Evolutionary conservation across 1,140 invertebrate genomes (phyloP).

Genomic region (Portunus trituberculatus): DNA sequence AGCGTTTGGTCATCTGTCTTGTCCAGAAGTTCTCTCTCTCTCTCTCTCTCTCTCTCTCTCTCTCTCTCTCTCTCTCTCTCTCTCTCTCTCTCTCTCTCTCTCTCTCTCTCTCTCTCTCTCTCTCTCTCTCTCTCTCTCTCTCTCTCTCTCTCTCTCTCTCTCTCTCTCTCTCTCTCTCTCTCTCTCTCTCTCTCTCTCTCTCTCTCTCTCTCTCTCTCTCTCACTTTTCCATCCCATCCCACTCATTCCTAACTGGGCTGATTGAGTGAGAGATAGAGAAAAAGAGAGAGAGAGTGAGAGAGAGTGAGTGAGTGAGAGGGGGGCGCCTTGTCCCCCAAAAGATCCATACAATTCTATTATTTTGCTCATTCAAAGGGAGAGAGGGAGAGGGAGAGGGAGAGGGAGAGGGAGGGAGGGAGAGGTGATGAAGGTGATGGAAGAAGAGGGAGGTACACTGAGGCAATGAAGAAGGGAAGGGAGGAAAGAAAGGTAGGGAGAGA

Average conservation of each 20-base stretch:
- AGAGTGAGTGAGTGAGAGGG: slow-evolving; percentile 11
- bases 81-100: not conserved
- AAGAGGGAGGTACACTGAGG: not conserved
- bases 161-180: not conserved
- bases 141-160: slow-evolving; percentile 39
- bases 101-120: not conserved
- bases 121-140: slow-evolving; percentile 11
- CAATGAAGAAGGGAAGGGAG: not conserved
- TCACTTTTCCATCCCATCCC: not conserved
- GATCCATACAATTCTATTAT: not conserved
- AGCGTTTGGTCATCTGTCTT: too few species aligned
- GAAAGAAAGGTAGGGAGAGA: not conserved
- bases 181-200: not conserved
- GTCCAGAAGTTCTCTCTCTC: slow-evolving; percentile 30
- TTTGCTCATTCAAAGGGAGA: slow-evolving; percentile 16
- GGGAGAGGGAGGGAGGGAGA: not conserved
- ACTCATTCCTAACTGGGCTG: not conserved
- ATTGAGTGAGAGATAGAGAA: slow-evolving; percentile 24
- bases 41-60: slow-evolving; percentile 22
- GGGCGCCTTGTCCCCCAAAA: not conserved
- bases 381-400: not conserved
- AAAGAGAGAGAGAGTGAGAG: slow-evolving; percentile 47
- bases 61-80: too few species aligned
- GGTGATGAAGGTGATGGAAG: not conserved
- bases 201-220: slow-evolving; percentile 48